Percentiles rank a stretch among this genome's conserved stretches.
phyloP scores from a whole-genome alignment of 2,113 vertebrate genomes.

The Seriola quinqueradiata region DNA sequence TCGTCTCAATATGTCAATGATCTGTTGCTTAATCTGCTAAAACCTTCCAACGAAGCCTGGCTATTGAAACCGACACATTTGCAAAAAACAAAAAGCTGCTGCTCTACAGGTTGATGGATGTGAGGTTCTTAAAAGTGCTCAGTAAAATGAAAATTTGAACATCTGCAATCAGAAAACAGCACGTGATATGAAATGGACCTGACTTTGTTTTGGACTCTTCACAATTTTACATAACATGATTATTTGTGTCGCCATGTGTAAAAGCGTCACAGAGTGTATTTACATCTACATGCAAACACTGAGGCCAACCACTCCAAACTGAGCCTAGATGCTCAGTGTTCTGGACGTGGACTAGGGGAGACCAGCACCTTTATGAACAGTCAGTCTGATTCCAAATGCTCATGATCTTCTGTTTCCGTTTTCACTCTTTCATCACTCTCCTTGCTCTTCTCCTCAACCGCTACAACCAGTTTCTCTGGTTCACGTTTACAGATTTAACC shows the following conservation, averaged over 20 bases:
- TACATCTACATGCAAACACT: background rate
- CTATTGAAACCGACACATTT: too few relatives aligned
- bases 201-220: background rate
- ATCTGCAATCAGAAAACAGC: background rate
- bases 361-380: background rate
- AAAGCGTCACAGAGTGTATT: too few relatives aligned
- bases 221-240: constrained; percentile 10
- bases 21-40: too few relatives aligned
- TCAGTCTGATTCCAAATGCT: background rate
- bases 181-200: background rate
- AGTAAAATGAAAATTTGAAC: background rate
- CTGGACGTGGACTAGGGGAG: background rate
- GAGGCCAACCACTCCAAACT: constrained; percentile 3
- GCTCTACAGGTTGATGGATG: too few relatives aligned
- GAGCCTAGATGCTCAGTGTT: background rate
- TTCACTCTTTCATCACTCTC: too few relatives aligned
- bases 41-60: too few relatives aligned
- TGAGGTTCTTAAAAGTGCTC: too few relatives aligned
- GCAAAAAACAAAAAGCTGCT: too few relatives aligned
- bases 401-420: background rate
- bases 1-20: background rate
- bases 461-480: background rate
- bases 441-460: too few relatives aligned
- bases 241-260: constrained; percentile 3
- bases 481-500: constrained; percentile 8